Base-by-base conservation (phyloP, 2,888 invertebrate species). In the Lottia gigantea region DNA sequence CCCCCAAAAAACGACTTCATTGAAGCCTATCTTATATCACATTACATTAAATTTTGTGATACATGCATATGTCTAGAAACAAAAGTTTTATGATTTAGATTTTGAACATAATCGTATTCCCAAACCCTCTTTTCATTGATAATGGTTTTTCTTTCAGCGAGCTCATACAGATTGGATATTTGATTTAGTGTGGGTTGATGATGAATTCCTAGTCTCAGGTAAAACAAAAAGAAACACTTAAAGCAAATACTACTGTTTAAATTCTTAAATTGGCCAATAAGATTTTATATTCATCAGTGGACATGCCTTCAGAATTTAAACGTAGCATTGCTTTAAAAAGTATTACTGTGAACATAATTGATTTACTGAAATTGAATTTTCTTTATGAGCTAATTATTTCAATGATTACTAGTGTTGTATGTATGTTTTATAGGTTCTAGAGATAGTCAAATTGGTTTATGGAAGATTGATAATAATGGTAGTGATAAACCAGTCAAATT, bases 131-230 rank as follows among this genome's bases (percentile, higher is more conserved):
- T 31, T 31, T 2, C 6, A 1, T 49, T 16, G n/a, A 49, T 49
- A 16, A 19, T 49, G 49, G 7, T 19, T 23, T 55, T 23, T 55
- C 14, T 55, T 23, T 23, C 83, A 91, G 90, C 90, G 90, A 82
- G 87, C 83, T 1, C 97, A 98, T 87, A 92, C 93, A 82, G 97
- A 98, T 89, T 95, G 96, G 94, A 94, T 95, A 77, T 92, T 91
- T 85, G 97, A 97, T 86, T 93, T 96, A 92, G 95, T 95, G 77
- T 98, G 97, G 97, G 89, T 98, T 74, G 97, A 98, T 89, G 97
- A 98, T 89, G 94, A 97, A 89, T 96, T 95, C 90, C 90, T 97
- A 70, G 96, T 97, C 71, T 95, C 96, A 8, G 97, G 89, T 85
- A 74, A 71, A 68, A 25, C n/a, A 55, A 23, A 23, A 55, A n/a